A percentile compares a stretch with the other conserved stretches of the same genome.
phyloP scores from a whole-genome alignment of 1,140 invertebrate genomes.

The Adelges cooleyi region DNA sequence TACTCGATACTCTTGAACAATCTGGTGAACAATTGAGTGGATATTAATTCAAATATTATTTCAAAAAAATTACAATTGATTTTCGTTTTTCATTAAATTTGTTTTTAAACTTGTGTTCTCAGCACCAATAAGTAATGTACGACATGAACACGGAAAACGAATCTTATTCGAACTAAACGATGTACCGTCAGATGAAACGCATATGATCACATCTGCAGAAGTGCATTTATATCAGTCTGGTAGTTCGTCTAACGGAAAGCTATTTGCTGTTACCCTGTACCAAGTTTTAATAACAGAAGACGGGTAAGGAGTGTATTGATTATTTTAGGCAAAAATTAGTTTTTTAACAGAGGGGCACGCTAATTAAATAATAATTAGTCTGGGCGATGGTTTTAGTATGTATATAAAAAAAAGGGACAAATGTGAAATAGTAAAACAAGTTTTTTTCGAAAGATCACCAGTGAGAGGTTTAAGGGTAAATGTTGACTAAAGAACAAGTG shows the following conservation, averaged over 20 bases:
- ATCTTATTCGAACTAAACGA: constrained; percentile 87
- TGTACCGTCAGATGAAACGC: constrained; percentile 58
- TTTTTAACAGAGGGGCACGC: neutral
- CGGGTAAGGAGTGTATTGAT: constrained; percentile 40
- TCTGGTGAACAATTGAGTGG: too few relatives aligned
- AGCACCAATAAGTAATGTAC: constrained; percentile 54
- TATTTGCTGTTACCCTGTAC: constrained; percentile 46
- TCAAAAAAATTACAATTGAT: too few relatives aligned
- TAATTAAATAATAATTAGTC: neutral
- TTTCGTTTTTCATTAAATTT: too few relatives aligned
- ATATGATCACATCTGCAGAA: constrained; percentile 63
- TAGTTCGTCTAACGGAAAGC: constrained; percentile 41
- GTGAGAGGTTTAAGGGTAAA: too few relatives aligned
- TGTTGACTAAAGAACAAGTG: too few relatives aligned
- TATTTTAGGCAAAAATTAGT: neutral
- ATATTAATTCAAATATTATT: too few relatives aligned
- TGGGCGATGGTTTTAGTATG: neutral
- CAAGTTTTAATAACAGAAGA: constrained; percentile 46
- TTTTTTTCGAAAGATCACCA: too few relatives aligned
- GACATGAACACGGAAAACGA: constrained; percentile 70
- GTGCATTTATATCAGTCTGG: constrained; percentile 53
- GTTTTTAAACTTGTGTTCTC: constrained; percentile 38
- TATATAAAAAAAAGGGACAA: neutral
- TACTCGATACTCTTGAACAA: too few relatives aligned
- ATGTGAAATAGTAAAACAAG: neutral